phyloP scores from a whole-genome alignment of 2,888 invertebrate species.

The Adineta ricciae region DNA sequence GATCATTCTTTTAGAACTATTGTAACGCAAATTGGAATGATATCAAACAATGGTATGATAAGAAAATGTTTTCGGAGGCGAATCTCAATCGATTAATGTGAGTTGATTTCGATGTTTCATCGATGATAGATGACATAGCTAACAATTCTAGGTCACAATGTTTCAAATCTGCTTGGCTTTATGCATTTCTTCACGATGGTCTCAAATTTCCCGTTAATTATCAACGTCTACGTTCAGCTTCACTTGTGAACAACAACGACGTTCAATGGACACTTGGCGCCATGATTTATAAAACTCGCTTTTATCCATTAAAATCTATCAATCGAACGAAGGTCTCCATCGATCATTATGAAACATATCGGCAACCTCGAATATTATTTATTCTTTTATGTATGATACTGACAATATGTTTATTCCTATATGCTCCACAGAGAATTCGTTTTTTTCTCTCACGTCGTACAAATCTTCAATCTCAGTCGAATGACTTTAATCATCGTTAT shows the following conservation, averaged over 20 bases:
- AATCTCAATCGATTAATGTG: slow-evolving; percentile 43
- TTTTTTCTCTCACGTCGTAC: not conserved
- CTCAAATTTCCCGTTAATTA: slow-evolving; percentile 50
- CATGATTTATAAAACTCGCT: slow-evolving; percentile 51
- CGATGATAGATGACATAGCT: too few relatives aligned
- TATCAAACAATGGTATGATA: slow-evolving; percentile 41
- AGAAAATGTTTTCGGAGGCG: slow-evolving; percentile 45
- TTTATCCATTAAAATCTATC: slow-evolving; percentile 42
- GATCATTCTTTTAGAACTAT: slow-evolving; percentile 16
- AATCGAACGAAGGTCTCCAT: not conserved
- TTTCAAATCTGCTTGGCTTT: slow-evolving; percentile 55
- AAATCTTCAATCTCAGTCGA: not conserved
- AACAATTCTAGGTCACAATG: slow-evolving; percentile 52
- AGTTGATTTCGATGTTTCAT: not conserved
- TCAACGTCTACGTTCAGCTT: slow-evolving; percentile 42
- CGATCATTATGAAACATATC: not conserved
- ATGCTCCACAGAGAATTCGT: not conserved
- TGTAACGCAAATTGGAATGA: slow-evolving; percentile 46
- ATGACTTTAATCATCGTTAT: not conserved
- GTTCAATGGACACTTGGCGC: slow-evolving; percentile 56
- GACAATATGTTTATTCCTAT: not conserved
- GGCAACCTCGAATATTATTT: not conserved
- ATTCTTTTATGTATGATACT: not conserved
- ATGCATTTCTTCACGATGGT: slow-evolving; percentile 53
- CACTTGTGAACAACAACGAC: slow-evolving; percentile 45